phyloP scores from a whole-genome alignment of 30 jellyfish, hydroid and myxozoan species.

The Calvadosia cruxmelitensis region DNA sequence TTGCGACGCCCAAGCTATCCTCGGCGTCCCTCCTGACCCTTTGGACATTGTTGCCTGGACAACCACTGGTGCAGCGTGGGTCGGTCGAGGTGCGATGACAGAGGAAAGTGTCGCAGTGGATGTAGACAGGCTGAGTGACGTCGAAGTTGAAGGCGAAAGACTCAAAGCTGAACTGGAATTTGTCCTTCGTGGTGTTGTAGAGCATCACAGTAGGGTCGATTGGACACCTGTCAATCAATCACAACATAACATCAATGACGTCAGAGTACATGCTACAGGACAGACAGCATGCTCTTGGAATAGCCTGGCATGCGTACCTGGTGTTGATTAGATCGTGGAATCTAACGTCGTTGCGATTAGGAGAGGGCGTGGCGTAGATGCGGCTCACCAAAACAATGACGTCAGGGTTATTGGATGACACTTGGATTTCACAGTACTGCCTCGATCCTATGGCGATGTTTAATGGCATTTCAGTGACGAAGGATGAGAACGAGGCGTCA shows the following conservation, averaged over 20 bases:
- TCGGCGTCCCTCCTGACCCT: slow-evolving; percentile 16
- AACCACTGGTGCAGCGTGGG: slow-evolving; percentile 18
- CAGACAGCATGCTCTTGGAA: not conserved
- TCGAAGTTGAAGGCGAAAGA: slow-evolving; percentile 23
- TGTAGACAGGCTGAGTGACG: slow-evolving; percentile 13
- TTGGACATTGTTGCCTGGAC: slow-evolving; percentile 35
- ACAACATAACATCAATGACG: not conserved
- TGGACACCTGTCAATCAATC: slow-evolving; percentile 21
- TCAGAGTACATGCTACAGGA: not conserved
- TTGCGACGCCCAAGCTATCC: not conserved
- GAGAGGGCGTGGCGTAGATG: slow-evolving; percentile 36
- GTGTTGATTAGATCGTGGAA: slow-evolving; percentile 12
- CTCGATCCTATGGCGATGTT: slow-evolving; percentile 6
- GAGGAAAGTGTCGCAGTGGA: slow-evolving; percentile 39
- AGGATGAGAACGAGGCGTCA: not conserved
- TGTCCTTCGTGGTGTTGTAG: slow-evolving; percentile 5
- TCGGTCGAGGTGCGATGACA: slow-evolving; percentile 26
- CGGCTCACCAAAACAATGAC: slow-evolving; percentile 21
- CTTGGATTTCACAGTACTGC: slow-evolving; percentile 13
- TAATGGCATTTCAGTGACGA: slow-evolving; percentile 13
- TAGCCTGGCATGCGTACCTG: slow-evolving; percentile 2
- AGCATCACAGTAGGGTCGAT: slow-evolving; percentile 14
- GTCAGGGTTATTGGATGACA: slow-evolving; percentile 11
- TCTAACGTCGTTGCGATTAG: slow-evolving; percentile 4
- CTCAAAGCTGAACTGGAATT: slow-evolving; percentile 25